These are phyloP conservation scores for Aradophagus sp. DNA, from an alignment of 1,140 invertebrate species.

Conservation along the genomic window DNA sequence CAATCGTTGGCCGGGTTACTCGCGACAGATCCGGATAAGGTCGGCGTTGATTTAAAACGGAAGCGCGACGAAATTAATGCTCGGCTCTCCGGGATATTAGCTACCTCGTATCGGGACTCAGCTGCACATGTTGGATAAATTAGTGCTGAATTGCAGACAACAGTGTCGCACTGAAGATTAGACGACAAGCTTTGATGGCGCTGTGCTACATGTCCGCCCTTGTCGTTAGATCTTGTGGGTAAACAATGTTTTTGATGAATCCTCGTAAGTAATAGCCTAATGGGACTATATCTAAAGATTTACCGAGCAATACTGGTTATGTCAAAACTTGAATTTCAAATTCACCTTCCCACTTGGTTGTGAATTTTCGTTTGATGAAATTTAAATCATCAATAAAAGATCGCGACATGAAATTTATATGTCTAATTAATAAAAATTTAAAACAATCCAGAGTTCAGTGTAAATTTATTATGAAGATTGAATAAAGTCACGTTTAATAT, in stretches of 20 bases:
- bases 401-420: too few relatives aligned
- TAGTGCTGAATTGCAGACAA: conserved; percentile 38
- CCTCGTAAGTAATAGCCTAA: conserved; percentile 42
- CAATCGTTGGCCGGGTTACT: not conserved
- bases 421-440: too few relatives aligned
- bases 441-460: too few relatives aligned
- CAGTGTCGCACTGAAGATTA: conserved; percentile 34
- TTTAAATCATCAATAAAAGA: too few relatives aligned
- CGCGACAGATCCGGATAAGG: not conserved
- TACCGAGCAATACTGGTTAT: conserved; percentile 6
- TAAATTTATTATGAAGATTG: too few relatives aligned
- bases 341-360: too few relatives aligned
- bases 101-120: conserved; percentile 36
- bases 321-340: conserved; percentile 23
- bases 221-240: conserved; percentile 39
- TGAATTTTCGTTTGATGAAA: too few relatives aligned
- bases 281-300: conserved; percentile 32
- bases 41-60: conserved; percentile 13
- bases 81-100: conserved; percentile 21
- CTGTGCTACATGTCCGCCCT: conserved; percentile 28
- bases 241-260: conserved; percentile 46
- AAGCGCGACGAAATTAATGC: conserved; percentile 31
- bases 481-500: too few relatives aligned
- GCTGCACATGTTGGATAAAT: conserved; percentile 35
- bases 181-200: conserved; percentile 47